Evolutionary conservation across 2,888 invertebrate genomes (phyloP), one percentile per base, ranked within the genome.

Genomic region (Papilio elwesi): DNA sequence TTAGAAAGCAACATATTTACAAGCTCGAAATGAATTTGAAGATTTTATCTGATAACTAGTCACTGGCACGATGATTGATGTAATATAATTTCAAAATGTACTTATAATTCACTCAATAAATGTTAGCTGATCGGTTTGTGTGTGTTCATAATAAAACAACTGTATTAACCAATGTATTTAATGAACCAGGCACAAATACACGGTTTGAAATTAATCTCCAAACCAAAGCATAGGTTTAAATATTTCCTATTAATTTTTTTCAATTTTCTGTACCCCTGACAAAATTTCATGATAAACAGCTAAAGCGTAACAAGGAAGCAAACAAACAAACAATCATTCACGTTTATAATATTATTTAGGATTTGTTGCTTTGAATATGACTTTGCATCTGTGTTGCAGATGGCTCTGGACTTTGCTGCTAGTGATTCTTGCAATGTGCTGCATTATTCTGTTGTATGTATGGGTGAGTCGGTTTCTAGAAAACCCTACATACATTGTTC

Each of bases 401-500:
- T 43, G 7, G 43, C 43, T 43, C 9, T 43, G 43, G 43, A 9
- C 9, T 9, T 43, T 43, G 6, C 43, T 43, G 43, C 43, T 43
- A 43, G 6, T 43, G 6, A 43, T 9, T 43, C 9, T 43, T 9
- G 7, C 43, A 43, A 43, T 43, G 9, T 4, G 43, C 43, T 43
- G 43, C 43, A 43, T 43, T 9, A 43, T 7, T 43, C 43, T 43
- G 4, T 6, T 43, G 9, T 43, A 43, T 9, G 9, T 43, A n/a
- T 73, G 55, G 64, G 10, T 73, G 13, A 26, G 6, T 43, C 43
- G 43, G 7, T 43, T 43, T 43, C 43, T 43, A 9, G 65, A 73
- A 10, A 68, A 69, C 43, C 68, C 73, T 0, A 73, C 73, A 36
- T 69, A 51, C 16, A 68, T 73, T 7, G 73, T 73, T 38, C 49